A percentile compares a stretch with the other conserved stretches of the same genome.
phyloP scores from a whole-genome alignment of 35 echinoderm and acorn worm species.

The Diadema setosum region DNA sequence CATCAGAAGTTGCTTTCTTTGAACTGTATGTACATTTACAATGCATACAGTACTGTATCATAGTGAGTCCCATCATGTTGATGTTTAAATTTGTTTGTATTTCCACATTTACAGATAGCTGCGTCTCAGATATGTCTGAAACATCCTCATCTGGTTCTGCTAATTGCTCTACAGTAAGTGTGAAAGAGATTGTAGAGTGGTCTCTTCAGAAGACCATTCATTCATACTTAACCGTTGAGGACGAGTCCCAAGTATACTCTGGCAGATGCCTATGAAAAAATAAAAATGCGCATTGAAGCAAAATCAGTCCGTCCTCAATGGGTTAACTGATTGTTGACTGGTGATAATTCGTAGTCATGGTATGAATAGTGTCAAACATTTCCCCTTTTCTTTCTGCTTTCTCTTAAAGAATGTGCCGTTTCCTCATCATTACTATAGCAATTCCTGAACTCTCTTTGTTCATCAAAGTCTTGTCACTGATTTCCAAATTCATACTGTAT shows the following conservation, averaged over 20 bases:
- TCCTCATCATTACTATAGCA: too few relatives aligned
- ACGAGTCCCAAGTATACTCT: neutral
- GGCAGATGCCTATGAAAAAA: neutral
- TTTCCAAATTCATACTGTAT: too few relatives aligned
- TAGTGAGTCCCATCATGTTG: neutral
- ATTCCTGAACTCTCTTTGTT: too few relatives aligned
- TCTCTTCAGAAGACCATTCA: neutral
- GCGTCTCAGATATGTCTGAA: conserved; percentile 17
- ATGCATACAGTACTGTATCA: neutral
- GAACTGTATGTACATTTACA: neutral
- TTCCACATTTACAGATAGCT: neutral
- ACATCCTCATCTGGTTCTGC: neutral
- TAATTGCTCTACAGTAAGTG: conserved; percentile 1
- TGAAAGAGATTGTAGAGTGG: neutral
- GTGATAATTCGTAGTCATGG: too few relatives aligned
- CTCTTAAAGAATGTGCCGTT: too few relatives aligned
- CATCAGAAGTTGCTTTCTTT: neutral
- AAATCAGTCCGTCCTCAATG: neutral
- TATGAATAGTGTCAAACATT: too few relatives aligned
- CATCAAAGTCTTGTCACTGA: too few relatives aligned
- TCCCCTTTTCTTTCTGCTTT: too few relatives aligned
- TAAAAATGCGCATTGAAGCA: neutral
- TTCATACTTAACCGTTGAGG: neutral
- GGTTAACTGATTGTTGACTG: too few relatives aligned
- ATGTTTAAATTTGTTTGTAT: neutral